Evolutionary conservation across 2,113 vertebrate species (phyloP), one percentile per base, ranked within the genome.

Genomic region (Pseudorasbora parva): DNA sequence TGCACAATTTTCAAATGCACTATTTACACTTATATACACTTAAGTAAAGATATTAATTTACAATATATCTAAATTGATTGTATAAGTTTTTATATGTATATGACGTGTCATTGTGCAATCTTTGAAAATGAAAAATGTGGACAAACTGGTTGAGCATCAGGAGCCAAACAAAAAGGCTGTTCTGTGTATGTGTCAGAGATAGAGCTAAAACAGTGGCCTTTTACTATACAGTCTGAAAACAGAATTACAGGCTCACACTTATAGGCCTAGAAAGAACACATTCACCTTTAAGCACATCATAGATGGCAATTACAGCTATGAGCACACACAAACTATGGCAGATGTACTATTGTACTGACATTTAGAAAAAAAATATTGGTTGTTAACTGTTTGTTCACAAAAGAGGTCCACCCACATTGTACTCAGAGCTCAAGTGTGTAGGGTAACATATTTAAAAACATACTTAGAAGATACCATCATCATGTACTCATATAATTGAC

Each of bases 71-170:
- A 2, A 14, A 3, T 41, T 17, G n/a, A 37, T 60, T 43, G 45
- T 45, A 14, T 25, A n/a, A 12, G 41, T 78, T 60, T 47, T 10
- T 7, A 1, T 25, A 41, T 76, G 10, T 45, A 11, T 57, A n/a
- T 72, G 78, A 83, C 33, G 37, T 75, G 75, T 87, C 64, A 10
- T 33, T 66, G 51, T 78, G 33, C 49, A n/a, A 27, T 51, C 59
- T 64, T 47, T 8, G 10, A 25, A 9, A 41, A 80, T 33, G 23
- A 78, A 69, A 89, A 93, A 94, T 94, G 92, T 68, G 81, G 93
- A 86, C 57, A 37, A 85, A 92, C 94, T 82, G 89, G 94, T 93
- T 93, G 25, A 45, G 73, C 41, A 45, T 83, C 47, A 60, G 15
- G 57, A 33, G 66, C 64, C 17, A 85, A 45, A 81, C 17, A 51